These are phyloP conservation scores for Endotricha flammealis DNA, from an alignment of 2,888 invertebrate genomes.

Conservation along the genomic window DNA sequence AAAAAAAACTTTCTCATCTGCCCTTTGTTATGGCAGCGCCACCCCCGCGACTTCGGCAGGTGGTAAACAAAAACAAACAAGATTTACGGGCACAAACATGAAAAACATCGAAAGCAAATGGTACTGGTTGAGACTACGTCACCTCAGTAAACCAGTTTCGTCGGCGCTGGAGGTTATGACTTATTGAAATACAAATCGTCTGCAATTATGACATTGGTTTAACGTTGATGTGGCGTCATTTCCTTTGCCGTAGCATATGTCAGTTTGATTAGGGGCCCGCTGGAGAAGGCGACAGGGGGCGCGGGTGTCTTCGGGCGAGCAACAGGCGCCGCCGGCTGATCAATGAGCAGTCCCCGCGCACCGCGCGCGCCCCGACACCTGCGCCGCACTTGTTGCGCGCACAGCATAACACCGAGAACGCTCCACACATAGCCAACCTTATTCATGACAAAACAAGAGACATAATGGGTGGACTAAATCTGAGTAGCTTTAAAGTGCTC, in stretches of 20 bases:
- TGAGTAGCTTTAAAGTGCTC: constrained; percentile 6
- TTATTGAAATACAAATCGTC: constrained; percentile 8
- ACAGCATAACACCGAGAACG: constrained; percentile 28
- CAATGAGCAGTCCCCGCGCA: constrained; percentile 52
- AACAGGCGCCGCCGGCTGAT: constrained; percentile 68
- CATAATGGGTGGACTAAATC: background rate
- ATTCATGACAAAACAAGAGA: constrained; percentile 1
- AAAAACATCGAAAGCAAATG: constrained; percentile 2
- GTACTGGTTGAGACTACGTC: background rate
- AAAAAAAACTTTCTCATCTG: background rate
- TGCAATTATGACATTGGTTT: constrained; percentile 13
- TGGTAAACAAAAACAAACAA: constrained; percentile 9
- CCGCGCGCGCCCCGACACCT: constrained; percentile 37
- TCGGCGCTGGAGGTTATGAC: background rate
- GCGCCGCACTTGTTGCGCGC: constrained; percentile 75
- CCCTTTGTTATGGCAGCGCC: background rate
- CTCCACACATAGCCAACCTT: constrained; percentile 9
- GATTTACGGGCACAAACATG: constrained; percentile 6
- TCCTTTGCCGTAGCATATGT: constrained; percentile 24
- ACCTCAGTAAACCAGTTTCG: constrained; percentile 6
- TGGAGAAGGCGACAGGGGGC: constrained; percentile 27
- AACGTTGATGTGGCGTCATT: constrained; percentile 14
- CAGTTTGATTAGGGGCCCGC: constrained; percentile 38
- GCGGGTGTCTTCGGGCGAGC: constrained; percentile 41
- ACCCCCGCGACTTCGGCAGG: background rate